Conservation (phyloP, 2,888 invertebrate genomes). For the Ichneumoninae sp. region DNA sequence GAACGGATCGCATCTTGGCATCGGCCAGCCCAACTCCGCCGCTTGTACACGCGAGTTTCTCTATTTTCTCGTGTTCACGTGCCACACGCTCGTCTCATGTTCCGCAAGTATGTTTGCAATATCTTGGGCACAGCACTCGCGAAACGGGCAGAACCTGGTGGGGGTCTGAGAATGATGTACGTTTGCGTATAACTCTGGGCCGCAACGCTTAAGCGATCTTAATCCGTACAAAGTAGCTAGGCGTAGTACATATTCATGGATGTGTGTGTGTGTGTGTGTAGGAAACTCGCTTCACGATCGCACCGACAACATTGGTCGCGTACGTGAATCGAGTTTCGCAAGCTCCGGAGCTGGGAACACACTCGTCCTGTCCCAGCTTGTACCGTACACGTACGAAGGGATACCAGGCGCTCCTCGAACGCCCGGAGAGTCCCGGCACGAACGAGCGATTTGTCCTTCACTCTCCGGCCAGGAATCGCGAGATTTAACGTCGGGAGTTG, state of each 20-base stretch:
- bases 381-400: slow-evolving; percentile 30
- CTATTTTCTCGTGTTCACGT: slow-evolving; percentile 50
- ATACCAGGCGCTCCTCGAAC: slow-evolving; percentile 24
- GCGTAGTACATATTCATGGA: slow-evolving; percentile 25
- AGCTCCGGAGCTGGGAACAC: slow-evolving; percentile 47
- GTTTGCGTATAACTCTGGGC: slow-evolving; percentile 50
- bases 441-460: slow-evolving; percentile 70
- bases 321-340: slow-evolving; percentile 20
- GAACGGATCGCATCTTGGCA: slow-evolving; percentile 60
- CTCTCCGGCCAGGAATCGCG: slow-evolving; percentile 59
- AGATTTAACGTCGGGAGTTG: slow-evolving; percentile 57
- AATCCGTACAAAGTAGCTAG: slow-evolving; percentile 56
- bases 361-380: slow-evolving; percentile 26
- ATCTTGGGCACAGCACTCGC: slow-evolving; percentile 42
- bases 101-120: slow-evolving; percentile 49
- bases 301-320: slow-evolving; percentile 10
- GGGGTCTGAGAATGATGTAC: slow-evolving; percentile 25
- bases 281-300: slow-evolving; percentile 53
- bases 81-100: slow-evolving; percentile 46
- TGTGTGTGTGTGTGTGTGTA: slow-evolving; percentile 28
- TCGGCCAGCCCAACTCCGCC: slow-evolving; percentile 33
- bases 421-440: slow-evolving; percentile 65
- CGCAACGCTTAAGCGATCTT: slow-evolving; percentile 39
- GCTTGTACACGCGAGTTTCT: slow-evolving; percentile 37
- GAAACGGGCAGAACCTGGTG: not conserved